These are phyloP conservation scores for Tiaroga cobitis DNA, from an alignment of 2,797 vertebrate genomes.

Conservation along the genomic window DNA sequence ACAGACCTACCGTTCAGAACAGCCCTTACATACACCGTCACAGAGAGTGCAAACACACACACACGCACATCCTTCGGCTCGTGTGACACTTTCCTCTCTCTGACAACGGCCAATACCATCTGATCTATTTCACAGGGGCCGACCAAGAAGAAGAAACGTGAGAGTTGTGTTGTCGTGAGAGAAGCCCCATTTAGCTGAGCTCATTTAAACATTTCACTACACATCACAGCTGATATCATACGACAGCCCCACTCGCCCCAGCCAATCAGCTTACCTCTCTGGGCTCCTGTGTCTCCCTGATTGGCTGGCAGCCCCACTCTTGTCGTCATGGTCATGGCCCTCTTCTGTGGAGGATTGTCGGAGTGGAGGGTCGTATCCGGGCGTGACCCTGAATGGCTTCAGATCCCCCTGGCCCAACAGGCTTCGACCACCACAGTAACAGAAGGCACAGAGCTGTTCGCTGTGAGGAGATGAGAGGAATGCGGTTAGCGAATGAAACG, in stretches of 20 bases:
- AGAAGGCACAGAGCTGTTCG: constrained; percentile 95
- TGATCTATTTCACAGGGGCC: constrained; percentile 14
- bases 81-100: constrained; percentile 6
- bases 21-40: background rate
- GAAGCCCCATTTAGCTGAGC: constrained; percentile 34
- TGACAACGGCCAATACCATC: constrained; percentile 15
- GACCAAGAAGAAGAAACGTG: background rate
- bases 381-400: constrained; percentile 86
- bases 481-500: background rate
- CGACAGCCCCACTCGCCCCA: background rate
- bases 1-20: constrained; percentile 19
- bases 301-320: constrained; percentile 78
- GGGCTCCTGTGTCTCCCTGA: constrained; percentile 72
- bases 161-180: background rate
- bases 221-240: constrained; percentile 46
- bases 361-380: constrained; percentile 76
- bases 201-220: constrained; percentile 47
- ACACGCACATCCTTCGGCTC: constrained; percentile 1
- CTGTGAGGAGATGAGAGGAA: constrained; percentile 65
- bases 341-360: constrained; percentile 67
- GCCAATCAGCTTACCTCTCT: constrained; percentile 70
- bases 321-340: constrained; percentile 74
- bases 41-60: background rate
- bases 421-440: constrained; percentile 94
- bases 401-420: constrained; percentile 97